Percentiles rank a stretch among this genome's conserved stretches.
These are phyloP conservation scores for Eulimnadia texana DNA, from an alignment of 1,140 invertebrate species.

Conservation along the genomic window DNA sequence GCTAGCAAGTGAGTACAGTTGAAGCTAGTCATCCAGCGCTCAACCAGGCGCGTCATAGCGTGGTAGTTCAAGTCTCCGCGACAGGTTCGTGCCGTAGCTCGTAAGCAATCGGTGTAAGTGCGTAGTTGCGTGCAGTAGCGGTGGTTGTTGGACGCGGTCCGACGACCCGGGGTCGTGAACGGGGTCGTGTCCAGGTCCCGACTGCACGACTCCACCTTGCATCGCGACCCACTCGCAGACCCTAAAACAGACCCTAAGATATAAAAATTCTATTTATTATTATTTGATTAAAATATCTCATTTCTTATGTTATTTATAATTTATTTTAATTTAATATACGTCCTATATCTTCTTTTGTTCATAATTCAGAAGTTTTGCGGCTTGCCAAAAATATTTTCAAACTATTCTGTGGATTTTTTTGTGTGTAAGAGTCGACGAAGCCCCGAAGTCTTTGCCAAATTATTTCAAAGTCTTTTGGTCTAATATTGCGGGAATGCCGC, in stretches of 20 bases:
- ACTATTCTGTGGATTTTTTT: no score
- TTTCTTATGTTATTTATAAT: no score
- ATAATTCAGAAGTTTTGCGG: no score
- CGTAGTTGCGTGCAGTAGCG: slow-evolving; percentile 26
- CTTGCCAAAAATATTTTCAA: no score
- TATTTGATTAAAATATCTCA: no score
- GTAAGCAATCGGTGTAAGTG: slow-evolving; percentile 29
- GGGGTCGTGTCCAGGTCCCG: neutral
- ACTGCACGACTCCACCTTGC: neutral
- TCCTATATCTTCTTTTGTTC: no score
- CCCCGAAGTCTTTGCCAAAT: no score
- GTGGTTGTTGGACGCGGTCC: slow-evolving; percentile 16
- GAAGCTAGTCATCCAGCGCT: slow-evolving; percentile 25
- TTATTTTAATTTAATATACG: no score
- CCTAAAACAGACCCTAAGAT: neutral
- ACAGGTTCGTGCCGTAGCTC: slow-evolving; percentile 26
- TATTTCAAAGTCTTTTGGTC: no score
- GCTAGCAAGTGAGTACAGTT: slow-evolving; percentile 29
- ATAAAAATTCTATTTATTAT: no score
- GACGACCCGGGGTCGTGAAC: slow-evolving; percentile 17
- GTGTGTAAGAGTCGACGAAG: no score
- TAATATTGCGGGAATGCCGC: no score
- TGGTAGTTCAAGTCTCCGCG: slow-evolving; percentile 32
- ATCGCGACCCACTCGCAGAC: neutral
- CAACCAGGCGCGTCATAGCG: slow-evolving; percentile 23